Base-by-base conservation (phyloP, 2,797 vertebrate species). In the Varecia variegata region DNA sequence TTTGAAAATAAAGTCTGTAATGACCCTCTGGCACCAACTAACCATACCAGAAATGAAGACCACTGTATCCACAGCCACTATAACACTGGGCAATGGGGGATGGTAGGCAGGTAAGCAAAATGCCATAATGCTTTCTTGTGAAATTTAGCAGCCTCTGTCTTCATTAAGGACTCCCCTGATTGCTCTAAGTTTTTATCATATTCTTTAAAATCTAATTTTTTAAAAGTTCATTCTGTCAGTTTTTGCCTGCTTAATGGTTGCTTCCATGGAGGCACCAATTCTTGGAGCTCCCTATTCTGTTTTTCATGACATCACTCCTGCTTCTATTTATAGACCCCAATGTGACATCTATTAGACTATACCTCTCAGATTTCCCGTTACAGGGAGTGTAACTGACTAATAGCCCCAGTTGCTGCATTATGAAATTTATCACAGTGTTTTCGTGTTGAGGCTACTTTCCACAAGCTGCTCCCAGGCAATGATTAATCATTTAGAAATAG, bases 81-180 rank as follows among this genome's bases (percentile, higher is more conserved):
- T 80, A 21, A 50, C 9, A 67, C n/a, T 40, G 18, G 32, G 56
- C 40, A 67, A 27, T 52, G 52, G 32, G 14, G 50, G 21, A 32
- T 68, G 23, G 32, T 5, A 86, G 35, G 35, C 9, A 62, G 54
- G 7, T 65, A 71, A 96, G 96, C 93, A 97, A 97, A 70, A 52
- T 73, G 54, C 32, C 9, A 43, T 25, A 32, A 73, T 45, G 40
- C 10, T n/a, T 76, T 76, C 45, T 73, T 43, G 45, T 3, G 27
- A 73, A 54, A 90, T 68, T 70, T 84, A 79, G 35, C 7, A 7
- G 23, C 32, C 52, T 74, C 23, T 60, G 25, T 83, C 68, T 84
- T 79, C 68, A 79, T 35, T 84, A 84, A 77, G 43, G 15, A 77
- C 23, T 77, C 6, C 18, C 12, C 32, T 70, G 58, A 76, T 47